Evolutionary conservation across 2,797 vertebrate genomes (phyloP), one percentile per base, ranked within the genome.

Genomic region (Tapera naevia): DNA sequence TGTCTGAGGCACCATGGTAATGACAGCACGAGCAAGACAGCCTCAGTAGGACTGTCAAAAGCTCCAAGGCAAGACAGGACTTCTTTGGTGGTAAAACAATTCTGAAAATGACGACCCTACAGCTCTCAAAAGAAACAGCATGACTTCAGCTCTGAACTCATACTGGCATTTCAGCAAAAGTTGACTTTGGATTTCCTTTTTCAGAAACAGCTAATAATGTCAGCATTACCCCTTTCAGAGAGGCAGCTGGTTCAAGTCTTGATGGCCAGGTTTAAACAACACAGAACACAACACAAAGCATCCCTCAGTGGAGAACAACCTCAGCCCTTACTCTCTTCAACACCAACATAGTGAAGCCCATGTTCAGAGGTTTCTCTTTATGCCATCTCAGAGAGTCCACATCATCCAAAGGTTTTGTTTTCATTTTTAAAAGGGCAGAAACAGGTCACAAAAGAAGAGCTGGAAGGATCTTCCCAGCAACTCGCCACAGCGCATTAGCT

Each of bases 391-490:
- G 54, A 57, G 10, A 61, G 51, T 60, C 45, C 46, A 43, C 11
- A 4, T 28, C 32, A 64, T 39, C 53, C 79, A 41, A 61, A 94
- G 62, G 48, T 66, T 93, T 76, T 86, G 43, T 32, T 75, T 60
- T 43, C 35, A 9, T 66, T 27, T 84, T 70, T 35, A 4, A 70
- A 92, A 80, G 89, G 79, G 67, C 69, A 94, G 51, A 41, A 71
- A 43, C 5, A 65, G 53, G 33, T 41, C 62, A 28, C 2, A 4
- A 74, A 75, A 62, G 69, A 56, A 74, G 4, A 67, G 16, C 0
- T 76, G 74, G 81, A 32, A 93, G 71, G 56, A 13, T 82, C 80
- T 85, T 67, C 70, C 60, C 89, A 94, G 80, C 58, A 69, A 37
- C 24, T 15, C 86, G 69, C 61, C 83, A 61, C 0, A 33, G 76